Base-by-base conservation (phyloP, 2,113 vertebrate species). In the Sylvilagus bachmani region DNA sequence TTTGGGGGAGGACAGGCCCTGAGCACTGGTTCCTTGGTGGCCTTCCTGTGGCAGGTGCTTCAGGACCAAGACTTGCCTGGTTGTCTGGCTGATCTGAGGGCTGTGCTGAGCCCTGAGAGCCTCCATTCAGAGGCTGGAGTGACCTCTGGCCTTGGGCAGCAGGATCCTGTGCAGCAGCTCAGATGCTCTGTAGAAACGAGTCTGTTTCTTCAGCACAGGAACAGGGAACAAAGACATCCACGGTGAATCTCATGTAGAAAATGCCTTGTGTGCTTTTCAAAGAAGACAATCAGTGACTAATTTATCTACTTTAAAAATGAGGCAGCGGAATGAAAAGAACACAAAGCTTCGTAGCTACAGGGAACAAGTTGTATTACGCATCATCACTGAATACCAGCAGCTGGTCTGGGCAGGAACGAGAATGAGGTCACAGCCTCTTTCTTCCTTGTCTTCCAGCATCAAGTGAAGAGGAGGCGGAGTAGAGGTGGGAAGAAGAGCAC, bases 281-380 rank as follows among this genome's bases (percentile, higher is more conserved):
- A 78, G 74, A 92, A 83, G 22, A 79, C 67, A 77, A 67, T 61
- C 5, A 14, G 29, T 36, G 66, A 75, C 62, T 31, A 67, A 36
- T 33, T 14, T n/a, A 82, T 25, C 53, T 11, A 84, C 31, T 89
- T 75, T 61, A 67, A 82, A 95, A 89, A 77, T 51, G 66, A 89
- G 8, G 75, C 44, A 70, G 33, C n/a, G 13, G 0, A 49, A 36
- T 44, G 33, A 44, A 62, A 17, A 58, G 36, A 55, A 33, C 25
- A 36, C n/a, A 36, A 51, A 51, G 1, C 12, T 9, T 11, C 29
- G 14, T 36, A 29, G 14, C 36, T 74, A 71, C 31, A 22, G 44
- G 55, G 38, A 17, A 33, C 64, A 6, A 49, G 4, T 14, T 24
- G 27, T 25, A 1, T 33, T 73, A 33, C 27, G 21, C 66, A 66